These are phyloP conservation scores for Chouioia cunea DNA, from an alignment of 2,888 invertebrate genomes.

Conservation along the genomic window DNA sequence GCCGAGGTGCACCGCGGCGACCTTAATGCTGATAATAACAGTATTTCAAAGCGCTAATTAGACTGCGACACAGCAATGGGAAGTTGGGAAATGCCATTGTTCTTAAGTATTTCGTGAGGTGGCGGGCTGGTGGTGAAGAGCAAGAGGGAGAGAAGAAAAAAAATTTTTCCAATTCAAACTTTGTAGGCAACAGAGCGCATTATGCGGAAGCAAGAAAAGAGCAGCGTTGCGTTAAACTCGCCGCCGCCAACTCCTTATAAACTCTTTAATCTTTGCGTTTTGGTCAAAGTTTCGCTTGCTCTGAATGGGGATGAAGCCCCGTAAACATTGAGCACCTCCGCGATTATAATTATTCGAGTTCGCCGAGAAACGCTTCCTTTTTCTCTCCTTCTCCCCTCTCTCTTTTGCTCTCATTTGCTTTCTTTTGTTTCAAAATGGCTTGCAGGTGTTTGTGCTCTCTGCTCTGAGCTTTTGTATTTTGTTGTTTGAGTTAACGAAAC, in stretches of 20 bases:
- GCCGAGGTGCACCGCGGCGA: neutral
- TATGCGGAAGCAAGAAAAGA: constrained; percentile 24
- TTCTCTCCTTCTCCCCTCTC: too few relatives aligned
- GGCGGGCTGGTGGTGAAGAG: neutral
- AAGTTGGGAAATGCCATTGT: constrained; percentile 37
- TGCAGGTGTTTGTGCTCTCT: too few relatives aligned
- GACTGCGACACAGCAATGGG: constrained; percentile 14
- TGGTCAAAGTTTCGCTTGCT: constrained; percentile 24
- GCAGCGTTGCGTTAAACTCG: constrained; percentile 34
- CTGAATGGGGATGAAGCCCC: too few relatives aligned
- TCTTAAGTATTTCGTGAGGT: constrained; percentile 15
- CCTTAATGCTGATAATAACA: constrained; percentile 30
- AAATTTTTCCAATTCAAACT: constrained; percentile 39
- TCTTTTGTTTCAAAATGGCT: too few relatives aligned
- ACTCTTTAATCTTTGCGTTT: constrained; percentile 39
- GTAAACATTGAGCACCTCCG: too few relatives aligned
- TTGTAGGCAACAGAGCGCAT: constrained; percentile 11
- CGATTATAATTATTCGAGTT: neutral
- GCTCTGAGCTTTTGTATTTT: too few relatives aligned
- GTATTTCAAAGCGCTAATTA: constrained; percentile 34
- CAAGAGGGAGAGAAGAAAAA: neutral
- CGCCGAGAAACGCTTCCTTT: too few relatives aligned
- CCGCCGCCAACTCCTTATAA: constrained; percentile 11
- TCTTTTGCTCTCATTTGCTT: too few relatives aligned
- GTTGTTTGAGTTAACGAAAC: too few relatives aligned